Evolutionary conservation across 2,888 invertebrate species (phyloP).

Genomic region (Drosophila lutescens): DNA sequence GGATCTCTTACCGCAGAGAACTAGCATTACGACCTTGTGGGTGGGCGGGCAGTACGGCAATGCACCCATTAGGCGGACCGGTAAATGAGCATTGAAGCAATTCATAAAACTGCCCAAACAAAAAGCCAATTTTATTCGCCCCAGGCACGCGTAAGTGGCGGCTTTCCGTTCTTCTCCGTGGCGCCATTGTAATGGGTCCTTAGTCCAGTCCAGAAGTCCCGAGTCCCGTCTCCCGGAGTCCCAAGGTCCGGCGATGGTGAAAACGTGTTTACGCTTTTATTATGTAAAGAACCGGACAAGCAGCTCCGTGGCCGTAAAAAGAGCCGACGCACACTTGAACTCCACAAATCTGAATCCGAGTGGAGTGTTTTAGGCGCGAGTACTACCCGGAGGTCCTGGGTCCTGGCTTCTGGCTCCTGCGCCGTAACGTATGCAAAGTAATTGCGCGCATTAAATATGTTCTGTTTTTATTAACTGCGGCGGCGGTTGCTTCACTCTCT

Average conservation of each 20-base stretch:
- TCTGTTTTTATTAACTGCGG: conserved; percentile 52
- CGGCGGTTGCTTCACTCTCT: conserved; percentile 34
- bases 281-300: conserved; percentile 62
- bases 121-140: conserved; percentile 59
- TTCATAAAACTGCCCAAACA: conserved; percentile 73
- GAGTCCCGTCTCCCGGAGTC: conserved; percentile 1
- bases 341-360: conserved; percentile 45
- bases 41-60: conserved; percentile 51
- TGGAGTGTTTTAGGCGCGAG: conserved; percentile 34
- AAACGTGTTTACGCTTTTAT: conserved; percentile 80
- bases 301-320: conserved; percentile 41
- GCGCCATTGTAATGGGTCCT: conserved; percentile 67
- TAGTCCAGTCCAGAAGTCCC: not conserved
- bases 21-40: conserved; percentile 36
- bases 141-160: conserved; percentile 59
- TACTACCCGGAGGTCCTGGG: not conserved
- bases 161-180: conserved; percentile 32
- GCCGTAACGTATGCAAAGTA: conserved; percentile 75
- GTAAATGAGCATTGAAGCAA: conserved; percentile 79
- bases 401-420: not conserved
- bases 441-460: conserved; percentile 72
- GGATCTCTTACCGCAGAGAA: conserved; percentile 33
- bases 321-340: conserved; percentile 38
- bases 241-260: conserved; percentile 61
- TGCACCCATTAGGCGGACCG: conserved; percentile 75